A percentile compares a stretch with the other conserved stretches of the same genome.
phyloP scores from a whole-genome alignment of 2,797 vertebrate species.

The Danio choprae region DNA sequence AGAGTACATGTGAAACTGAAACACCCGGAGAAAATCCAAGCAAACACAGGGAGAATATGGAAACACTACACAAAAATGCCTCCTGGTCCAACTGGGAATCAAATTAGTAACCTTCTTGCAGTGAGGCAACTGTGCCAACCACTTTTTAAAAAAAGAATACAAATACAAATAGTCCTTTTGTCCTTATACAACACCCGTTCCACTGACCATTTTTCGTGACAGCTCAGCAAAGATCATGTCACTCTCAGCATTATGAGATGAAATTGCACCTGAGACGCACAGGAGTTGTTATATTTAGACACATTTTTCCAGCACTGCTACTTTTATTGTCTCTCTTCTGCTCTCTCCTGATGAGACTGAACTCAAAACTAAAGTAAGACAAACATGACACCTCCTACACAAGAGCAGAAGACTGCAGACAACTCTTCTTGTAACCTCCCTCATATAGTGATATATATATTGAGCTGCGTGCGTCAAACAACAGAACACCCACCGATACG shows the following conservation, averaged over 20 bases:
- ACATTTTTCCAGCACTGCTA: background rate
- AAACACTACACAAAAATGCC: no score
- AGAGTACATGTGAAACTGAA: no score
- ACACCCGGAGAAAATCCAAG: no score
- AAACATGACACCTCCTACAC: constrained; percentile 10
- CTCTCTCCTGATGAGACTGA: constrained; percentile 2
- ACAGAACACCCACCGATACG: background rate
- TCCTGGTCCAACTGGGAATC: no score
- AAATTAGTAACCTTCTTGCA: no score
- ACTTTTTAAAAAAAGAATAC: no score
- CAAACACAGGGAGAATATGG: no score
- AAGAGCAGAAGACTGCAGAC: background rate
- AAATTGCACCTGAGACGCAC: constrained; percentile 1
- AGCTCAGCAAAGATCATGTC: background rate
- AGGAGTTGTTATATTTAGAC: constrained; percentile 11
- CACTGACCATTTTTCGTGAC: background rate
- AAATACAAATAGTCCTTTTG: background rate
- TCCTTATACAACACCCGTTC: background rate
- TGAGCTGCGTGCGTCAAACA: background rate
- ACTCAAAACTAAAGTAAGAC: background rate
- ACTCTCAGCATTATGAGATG: background rate
- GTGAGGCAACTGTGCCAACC: no score
- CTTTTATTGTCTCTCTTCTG: background rate
- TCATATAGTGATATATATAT: background rate
- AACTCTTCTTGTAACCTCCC: background rate